A percentile compares a stretch with the other conserved stretches of the same genome.
Evolutionary conservation across 2,113 vertebrate species (phyloP).

Genomic region (Astur gentilis): DNA sequence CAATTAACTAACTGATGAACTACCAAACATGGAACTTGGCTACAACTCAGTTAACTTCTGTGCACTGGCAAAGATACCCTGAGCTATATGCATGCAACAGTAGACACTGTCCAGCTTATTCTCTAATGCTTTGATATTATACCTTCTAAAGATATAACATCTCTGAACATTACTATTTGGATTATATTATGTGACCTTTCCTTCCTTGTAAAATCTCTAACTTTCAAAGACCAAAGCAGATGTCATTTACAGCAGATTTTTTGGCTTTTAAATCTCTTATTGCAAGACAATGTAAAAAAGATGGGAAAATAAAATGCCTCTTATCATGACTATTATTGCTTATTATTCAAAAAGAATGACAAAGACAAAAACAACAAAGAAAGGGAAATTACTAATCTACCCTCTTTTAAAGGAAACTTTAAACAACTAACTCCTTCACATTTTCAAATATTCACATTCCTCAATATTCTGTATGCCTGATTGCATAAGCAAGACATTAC

Average conservation of each 20-base stretch:
- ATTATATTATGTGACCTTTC: neutral
- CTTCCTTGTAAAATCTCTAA: neutral
- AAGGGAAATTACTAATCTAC: neutral
- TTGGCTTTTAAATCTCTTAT: neutral
- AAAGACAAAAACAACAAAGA: neutral
- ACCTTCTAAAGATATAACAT: neutral
- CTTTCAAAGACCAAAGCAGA: neutral
- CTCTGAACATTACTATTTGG: neutral
- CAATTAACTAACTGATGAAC: neutral
- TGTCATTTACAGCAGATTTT: neutral
- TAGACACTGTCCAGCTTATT: neutral
- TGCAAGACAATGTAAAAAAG: neutral
- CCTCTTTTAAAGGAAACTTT: neutral
- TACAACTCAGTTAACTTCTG: neutral
- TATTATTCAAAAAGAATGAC: neutral
- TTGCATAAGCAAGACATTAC: neutral
- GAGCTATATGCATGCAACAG: neutral
- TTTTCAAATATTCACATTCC: neutral
- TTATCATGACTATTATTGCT: neutral
- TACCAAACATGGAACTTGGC: neutral
- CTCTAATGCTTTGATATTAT: neutral
- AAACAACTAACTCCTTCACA: neutral
- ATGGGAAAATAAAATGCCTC: neutral
- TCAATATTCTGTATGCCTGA: neutral
- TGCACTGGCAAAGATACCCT: neutral